These are phyloP conservation scores for Mythimna impura DNA, from an alignment of 2,888 invertebrate species.

Conservation along the genomic window DNA sequence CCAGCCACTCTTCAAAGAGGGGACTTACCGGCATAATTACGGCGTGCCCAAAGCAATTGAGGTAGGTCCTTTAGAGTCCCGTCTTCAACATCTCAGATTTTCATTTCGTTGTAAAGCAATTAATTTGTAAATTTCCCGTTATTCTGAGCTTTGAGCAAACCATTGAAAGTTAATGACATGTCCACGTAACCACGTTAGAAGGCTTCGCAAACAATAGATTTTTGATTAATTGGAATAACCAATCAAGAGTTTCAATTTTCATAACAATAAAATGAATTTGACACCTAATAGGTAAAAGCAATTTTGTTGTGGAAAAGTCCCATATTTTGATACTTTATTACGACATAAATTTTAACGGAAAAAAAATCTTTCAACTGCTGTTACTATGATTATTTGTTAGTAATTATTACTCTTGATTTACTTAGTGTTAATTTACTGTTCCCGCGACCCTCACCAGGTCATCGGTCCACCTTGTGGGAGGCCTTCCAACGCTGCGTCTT, in stretches of 20 bases:
- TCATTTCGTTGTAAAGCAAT: neutral
- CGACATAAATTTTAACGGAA: constrained; percentile 1
- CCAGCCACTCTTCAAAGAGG: too few relatives aligned
- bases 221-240: constrained; percentile 43
- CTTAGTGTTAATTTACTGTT: too few relatives aligned
- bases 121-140: neutral
- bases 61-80: neutral
- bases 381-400: too few relatives aligned
- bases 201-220: constrained; percentile 29
- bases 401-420: too few relatives aligned
- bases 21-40: too few relatives aligned
- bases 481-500: too few relatives aligned
- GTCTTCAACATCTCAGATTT: neutral
- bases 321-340: constrained; percentile 1
- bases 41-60: neutral
- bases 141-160: neutral
- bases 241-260: constrained; percentile 45
- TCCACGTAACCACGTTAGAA: constrained; percentile 20
- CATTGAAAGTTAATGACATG: constrained; percentile 3
- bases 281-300: neutral
- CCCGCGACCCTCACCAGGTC: too few relatives aligned
- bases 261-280: neutral
- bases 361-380: neutral
- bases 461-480: too few relatives aligned
- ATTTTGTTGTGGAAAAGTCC: constrained; percentile 28